Conservation (phyloP, 2,888 invertebrate species). For the Cremastinae sp. region DNA sequence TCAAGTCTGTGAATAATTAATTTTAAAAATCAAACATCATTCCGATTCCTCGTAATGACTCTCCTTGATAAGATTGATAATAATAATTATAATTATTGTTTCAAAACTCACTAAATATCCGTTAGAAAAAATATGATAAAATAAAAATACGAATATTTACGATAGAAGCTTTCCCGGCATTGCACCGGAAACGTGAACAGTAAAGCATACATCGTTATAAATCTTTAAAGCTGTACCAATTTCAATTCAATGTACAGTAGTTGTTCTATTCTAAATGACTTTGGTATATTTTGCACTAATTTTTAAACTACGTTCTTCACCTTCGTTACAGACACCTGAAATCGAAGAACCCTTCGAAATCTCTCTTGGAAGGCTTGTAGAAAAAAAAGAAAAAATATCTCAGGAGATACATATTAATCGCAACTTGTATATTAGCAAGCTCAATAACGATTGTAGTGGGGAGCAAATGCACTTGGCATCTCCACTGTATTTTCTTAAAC, state of each 20-base stretch:
- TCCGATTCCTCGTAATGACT: too few relatives aligned
- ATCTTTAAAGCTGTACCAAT: conserved; percentile 63
- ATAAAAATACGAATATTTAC: too few relatives aligned
- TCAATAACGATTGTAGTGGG: conserved; percentile 69
- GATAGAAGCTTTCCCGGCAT: too few relatives aligned
- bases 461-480: conserved; percentile 49
- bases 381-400: background rate
- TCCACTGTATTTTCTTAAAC: conserved; percentile 47
- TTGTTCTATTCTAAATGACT: conserved; percentile 21
- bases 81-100: too few relatives aligned
- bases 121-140: too few relatives aligned
- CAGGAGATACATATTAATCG: background rate
- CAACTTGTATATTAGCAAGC: conserved; percentile 62
- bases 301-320: conserved; percentile 25
- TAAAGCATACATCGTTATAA: conserved; percentile 22
- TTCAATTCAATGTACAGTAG: conserved; percentile 51
- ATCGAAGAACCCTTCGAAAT: conserved; percentile 9
- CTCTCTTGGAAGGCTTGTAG: too few relatives aligned
- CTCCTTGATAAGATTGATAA: too few relatives aligned
- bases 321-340: conserved; percentile 8
- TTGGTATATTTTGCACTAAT: conserved; percentile 1
- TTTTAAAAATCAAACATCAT: too few relatives aligned
- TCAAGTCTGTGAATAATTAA: too few relatives aligned
- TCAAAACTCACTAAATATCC: too few relatives aligned
- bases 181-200: background rate